phyloP scores from a whole-genome alignment of 2,888 invertebrate genomes.

The Prenolepis imparis region DNA sequence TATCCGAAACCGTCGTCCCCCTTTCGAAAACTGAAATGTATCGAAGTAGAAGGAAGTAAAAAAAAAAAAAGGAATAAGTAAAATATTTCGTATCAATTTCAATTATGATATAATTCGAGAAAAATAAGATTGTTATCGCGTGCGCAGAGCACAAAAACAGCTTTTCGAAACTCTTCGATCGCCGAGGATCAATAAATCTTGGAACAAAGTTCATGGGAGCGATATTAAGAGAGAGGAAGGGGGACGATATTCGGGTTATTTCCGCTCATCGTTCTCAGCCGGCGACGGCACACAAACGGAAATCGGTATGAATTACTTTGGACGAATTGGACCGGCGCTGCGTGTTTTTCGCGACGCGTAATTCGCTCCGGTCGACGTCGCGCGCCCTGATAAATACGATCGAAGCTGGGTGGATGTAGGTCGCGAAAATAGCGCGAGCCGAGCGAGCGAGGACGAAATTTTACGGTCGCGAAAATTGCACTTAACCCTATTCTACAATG shows the following conservation, averaged over 20 bases:
- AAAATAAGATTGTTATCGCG: neutral
- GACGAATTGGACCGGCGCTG: slow-evolving; percentile 36
- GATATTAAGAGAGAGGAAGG: neutral
- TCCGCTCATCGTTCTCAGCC: neutral
- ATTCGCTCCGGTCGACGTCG: slow-evolving; percentile 33
- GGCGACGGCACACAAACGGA: neutral
- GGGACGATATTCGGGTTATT: neutral
- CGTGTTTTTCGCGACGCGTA: slow-evolving; percentile 40
- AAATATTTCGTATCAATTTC: neutral
- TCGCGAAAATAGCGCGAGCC: slow-evolving; percentile 46
- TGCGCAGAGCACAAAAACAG: neutral
- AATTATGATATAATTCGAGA: slow-evolving; percentile 1
- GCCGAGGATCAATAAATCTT: neutral
- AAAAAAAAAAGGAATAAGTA: neutral
- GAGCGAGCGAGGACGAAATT: slow-evolving; percentile 23
- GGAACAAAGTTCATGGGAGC: neutral
- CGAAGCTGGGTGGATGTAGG: slow-evolving; percentile 46
- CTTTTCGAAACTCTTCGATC: neutral
- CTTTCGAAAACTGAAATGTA: neutral
- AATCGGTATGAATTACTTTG: neutral
- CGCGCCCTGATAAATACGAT: slow-evolving; percentile 32
- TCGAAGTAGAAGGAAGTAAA: neutral
- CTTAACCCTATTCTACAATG: no score
- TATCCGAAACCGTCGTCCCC: neutral
- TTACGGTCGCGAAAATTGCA: slow-evolving; percentile 11